Evolutionary conservation across 2,888 invertebrate species (phyloP).

Genomic region (Papilio elwesi): DNA sequence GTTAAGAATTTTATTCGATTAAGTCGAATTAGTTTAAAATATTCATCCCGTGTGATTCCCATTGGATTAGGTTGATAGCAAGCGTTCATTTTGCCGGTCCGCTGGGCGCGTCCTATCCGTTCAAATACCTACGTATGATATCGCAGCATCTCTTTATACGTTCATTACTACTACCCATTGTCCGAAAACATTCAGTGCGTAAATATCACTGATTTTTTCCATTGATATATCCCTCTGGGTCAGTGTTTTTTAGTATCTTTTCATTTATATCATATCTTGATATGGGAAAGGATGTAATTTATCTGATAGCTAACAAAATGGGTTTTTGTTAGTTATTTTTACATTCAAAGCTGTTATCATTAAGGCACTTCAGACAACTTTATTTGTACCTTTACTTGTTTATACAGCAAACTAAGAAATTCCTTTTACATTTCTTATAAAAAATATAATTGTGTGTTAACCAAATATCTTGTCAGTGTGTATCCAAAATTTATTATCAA

Average conservation of each 20-base stretch:
- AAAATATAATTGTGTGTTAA: too few relatives aligned
- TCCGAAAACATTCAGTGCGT: conserved; percentile 47
- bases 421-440: too few relatives aligned
- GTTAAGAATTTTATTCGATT: conserved; percentile 24
- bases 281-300: conserved; percentile 29
- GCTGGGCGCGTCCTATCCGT: conserved; percentile 40
- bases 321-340: background rate
- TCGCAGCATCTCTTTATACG: conserved; percentile 41
- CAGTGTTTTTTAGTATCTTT: conserved; percentile 29
- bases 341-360: background rate
- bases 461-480: too few relatives aligned
- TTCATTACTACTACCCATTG: conserved; percentile 47
- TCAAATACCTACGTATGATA: conserved; percentile 34
- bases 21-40: conserved; percentile 9
- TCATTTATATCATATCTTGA: conserved; percentile 43
- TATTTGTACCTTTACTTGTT: background rate
- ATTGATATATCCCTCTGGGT: conserved; percentile 31
- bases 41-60: conserved; percentile 22
- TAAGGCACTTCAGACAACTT: background rate
- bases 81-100: conserved; percentile 42
- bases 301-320: conserved; percentile 13
- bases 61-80: conserved; percentile 40
- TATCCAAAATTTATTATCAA: too few relatives aligned
- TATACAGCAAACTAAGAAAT: too few relatives aligned
- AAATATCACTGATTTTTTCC: conserved; percentile 45